A percentile compares a stretch with the other conserved stretches of the same genome.
phyloP scores from a whole-genome alignment of 2,797 vertebrate species.

The Clarias pachynema region DNA sequence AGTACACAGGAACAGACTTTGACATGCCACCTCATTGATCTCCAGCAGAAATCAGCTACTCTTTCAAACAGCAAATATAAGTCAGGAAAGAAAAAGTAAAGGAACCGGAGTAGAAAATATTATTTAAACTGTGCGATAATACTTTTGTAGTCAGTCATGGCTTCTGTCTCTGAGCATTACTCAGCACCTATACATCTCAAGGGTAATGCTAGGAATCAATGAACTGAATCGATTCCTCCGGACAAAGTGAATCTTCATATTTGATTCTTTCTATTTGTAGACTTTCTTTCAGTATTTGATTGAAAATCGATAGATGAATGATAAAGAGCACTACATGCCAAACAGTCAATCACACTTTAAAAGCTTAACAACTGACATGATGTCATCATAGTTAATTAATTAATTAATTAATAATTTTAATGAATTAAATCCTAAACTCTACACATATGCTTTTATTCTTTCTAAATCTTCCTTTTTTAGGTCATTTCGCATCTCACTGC shows the following conservation, averaged over 20 bases:
- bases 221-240: conserved; percentile 10
- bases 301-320: background rate
- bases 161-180: conserved; percentile 25
- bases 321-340: background rate
- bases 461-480: too few relatives aligned
- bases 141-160: background rate
- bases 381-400: background rate
- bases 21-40: conserved; percentile 16
- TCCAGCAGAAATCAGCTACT: background rate
- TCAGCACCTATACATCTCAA: conserved; percentile 28
- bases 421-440: background rate
- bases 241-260: background rate
- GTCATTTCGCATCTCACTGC: too few relatives aligned
- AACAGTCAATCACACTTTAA: background rate
- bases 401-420: background rate
- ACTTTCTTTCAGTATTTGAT: background rate
- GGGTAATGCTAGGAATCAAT: background rate
- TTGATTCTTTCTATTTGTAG: background rate
- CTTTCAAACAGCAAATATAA: conserved; percentile 1
- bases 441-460: background rate
- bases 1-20: conserved; percentile 26
- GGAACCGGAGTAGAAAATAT: background rate
- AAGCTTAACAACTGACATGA: background rate
- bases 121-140: background rate
- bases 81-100: background rate